Evolutionary conservation across 2,888 invertebrate genomes (phyloP).

Genomic region (Pandemis cinnamomeana): DNA sequence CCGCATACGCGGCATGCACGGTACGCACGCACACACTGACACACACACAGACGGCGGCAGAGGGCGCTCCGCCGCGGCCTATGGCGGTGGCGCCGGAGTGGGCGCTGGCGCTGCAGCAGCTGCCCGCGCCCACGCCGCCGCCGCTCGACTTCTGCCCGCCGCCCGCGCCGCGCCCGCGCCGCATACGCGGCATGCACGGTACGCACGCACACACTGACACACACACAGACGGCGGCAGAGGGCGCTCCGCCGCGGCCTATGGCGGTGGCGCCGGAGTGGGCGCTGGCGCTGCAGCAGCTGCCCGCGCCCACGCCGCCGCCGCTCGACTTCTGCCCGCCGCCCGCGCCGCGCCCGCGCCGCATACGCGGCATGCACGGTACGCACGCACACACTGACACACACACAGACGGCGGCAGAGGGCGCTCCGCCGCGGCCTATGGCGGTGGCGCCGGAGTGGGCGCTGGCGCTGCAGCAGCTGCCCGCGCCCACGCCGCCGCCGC

Average conservation of each 20-base stretch:
- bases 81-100: conserved; percentile 58
- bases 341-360: conserved; percentile 70
- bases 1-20: conserved; percentile 77
- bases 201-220: conserved; percentile 40
- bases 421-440: conserved; percentile 39
- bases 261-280: conserved; percentile 63
- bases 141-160: conserved; percentile 71
- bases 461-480: conserved; percentile 73
- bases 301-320: conserved; percentile 72
- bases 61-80: conserved; percentile 38
- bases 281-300: conserved; percentile 70
- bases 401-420: background rate
- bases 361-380: conserved; percentile 78
- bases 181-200: conserved; percentile 79
- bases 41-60: background rate
- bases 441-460: conserved; percentile 65
- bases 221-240: background rate
- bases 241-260: conserved; percentile 39
- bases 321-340: conserved; percentile 69
- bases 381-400: conserved; percentile 31
- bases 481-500: conserved; percentile 68
- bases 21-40: conserved; percentile 52
- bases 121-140: conserved; percentile 72
- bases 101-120: conserved; percentile 71
- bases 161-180: conserved; percentile 69